Percentiles rank a stretch among this genome's conserved stretches.
Conservation (phyloP, 2,113 vertebrate genomes). For the Struthio camelus region DNA sequence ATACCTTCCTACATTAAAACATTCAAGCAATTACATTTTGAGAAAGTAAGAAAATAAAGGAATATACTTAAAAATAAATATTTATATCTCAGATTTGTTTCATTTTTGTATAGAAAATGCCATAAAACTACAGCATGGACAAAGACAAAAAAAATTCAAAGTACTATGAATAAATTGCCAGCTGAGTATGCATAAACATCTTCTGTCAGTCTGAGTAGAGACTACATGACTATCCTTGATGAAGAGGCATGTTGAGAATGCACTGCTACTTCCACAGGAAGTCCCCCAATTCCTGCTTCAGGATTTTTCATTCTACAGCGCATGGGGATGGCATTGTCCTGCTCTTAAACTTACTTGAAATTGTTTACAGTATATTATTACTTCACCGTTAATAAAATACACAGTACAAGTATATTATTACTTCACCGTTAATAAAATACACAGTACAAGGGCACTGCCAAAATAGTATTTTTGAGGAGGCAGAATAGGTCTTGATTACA, state of each 20-base stretch:
- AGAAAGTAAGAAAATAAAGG: neutral
- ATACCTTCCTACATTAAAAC: neutral
- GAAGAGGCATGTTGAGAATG: neutral
- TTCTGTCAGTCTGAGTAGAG: neutral
- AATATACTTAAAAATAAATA: neutral
- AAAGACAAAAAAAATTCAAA: neutral
- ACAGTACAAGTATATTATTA: neutral
- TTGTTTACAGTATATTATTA: neutral
- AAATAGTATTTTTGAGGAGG: neutral
- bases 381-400: slow-evolving; percentile 8
- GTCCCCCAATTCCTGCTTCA: neutral
- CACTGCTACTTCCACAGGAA: neutral
- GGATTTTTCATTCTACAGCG: slow-evolving; percentile 1
- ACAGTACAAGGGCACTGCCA: neutral
- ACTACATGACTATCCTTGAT: neutral
- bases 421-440: slow-evolving; percentile 10
- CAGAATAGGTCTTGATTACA: neutral
- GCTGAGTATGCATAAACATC: neutral
- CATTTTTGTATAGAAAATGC: neutral
- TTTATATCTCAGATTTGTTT: neutral
- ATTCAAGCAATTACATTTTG: neutral
- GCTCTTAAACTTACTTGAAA: neutral
- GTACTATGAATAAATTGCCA: slow-evolving; percentile 1
- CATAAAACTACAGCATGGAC: neutral
- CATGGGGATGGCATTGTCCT: neutral